phyloP scores from a whole-genome alignment of 1,140 invertebrate species.

The Chlorops oryzae region DNA sequence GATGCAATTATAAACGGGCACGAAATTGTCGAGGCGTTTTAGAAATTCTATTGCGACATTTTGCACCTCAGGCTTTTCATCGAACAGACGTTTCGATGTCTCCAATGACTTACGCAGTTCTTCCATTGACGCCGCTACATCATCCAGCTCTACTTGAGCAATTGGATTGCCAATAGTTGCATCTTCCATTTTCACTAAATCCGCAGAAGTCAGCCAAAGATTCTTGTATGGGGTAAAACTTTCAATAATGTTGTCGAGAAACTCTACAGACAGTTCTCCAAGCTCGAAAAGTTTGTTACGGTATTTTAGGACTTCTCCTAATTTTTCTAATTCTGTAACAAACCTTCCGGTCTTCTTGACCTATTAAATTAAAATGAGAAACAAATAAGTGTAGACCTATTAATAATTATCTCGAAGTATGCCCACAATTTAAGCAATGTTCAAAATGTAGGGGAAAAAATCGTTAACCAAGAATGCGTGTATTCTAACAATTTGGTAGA shows the following conservation, averaged over 20 bases:
- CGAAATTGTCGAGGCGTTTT: conserved; percentile 26
- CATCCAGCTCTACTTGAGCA: conserved; percentile 28
- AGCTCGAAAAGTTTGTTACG: conserved; percentile 38
- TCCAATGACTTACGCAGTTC: conserved; percentile 20
- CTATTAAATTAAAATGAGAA: background rate
- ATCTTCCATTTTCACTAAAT: conserved; percentile 39
- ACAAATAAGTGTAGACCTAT: too few species aligned
- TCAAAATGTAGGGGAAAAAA: too few species aligned
- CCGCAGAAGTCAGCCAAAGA: conserved; percentile 36
- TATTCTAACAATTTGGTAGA: too few species aligned
- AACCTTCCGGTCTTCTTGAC: conserved; percentile 33
- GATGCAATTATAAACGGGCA: conserved; percentile 31
- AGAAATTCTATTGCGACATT: conserved; percentile 31
- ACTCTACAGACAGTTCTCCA: conserved; percentile 32
- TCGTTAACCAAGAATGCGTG: too few species aligned
- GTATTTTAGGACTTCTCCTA: conserved; percentile 25
- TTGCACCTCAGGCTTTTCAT: conserved; percentile 36
- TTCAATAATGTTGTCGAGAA: conserved; percentile 28
- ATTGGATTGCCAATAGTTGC: conserved; percentile 40
- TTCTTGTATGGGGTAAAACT: conserved; percentile 36
- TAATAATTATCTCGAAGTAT: too few species aligned
- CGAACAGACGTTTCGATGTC: conserved; percentile 23
- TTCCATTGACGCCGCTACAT: conserved; percentile 26
- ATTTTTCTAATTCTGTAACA: conserved; percentile 33
- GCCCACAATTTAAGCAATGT: too few species aligned